Evolutionary conservation across 1,140 invertebrate genomes (phyloP).

Genomic region (Chironomus striatipennis): DNA sequence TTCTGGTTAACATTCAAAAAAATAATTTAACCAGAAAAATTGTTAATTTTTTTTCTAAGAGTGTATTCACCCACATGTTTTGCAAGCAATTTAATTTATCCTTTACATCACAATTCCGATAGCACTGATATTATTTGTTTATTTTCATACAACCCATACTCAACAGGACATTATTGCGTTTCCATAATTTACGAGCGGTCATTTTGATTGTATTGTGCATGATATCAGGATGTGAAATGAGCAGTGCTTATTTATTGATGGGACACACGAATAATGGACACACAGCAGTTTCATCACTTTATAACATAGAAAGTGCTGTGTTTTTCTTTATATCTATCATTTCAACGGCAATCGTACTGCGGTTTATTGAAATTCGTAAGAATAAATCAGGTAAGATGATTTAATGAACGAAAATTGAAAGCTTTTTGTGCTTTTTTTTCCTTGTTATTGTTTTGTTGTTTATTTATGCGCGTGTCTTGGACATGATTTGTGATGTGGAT

Average conservation of each 20-base stretch:
- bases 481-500: background rate
- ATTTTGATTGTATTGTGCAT: conserved; percentile 15
- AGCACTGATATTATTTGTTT: background rate
- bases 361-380: conserved; percentile 4
- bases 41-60: too few species aligned
- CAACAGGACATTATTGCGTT: conserved; percentile 20
- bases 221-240: background rate
- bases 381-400: conserved; percentile 18
- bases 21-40: too few species aligned
- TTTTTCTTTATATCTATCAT: conserved; percentile 17
- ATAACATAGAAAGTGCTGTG: background rate
- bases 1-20: too few species aligned
- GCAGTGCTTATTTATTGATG: conserved; percentile 10
- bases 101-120: too few species aligned
- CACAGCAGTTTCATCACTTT: background rate
- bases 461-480: too few species aligned
- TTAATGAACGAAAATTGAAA: background rate
- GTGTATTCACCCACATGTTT: too few species aligned
- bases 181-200: conserved; percentile 21
- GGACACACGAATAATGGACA: background rate
- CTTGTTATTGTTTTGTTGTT: background rate
- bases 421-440: background rate
- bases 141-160: background rate
- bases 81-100: too few species aligned
- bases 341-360: background rate